Conservation (phyloP, 2,113 vertebrate genomes). For the Todiramphus chloris region DNA sequence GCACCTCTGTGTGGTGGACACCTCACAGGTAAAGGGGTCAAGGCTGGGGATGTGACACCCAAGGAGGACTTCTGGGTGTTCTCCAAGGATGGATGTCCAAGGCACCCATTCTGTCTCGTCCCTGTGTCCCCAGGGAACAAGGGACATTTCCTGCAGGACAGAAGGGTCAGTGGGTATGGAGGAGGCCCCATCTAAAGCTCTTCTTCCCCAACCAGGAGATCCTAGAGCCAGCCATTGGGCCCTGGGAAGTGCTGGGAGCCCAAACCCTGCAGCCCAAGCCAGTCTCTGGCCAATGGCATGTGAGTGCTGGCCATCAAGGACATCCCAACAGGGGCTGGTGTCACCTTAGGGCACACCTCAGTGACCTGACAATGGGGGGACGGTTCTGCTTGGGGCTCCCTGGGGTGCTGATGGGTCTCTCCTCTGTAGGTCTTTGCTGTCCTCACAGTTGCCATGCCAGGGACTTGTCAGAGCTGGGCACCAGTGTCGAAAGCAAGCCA, state of each 20-base stretch:
- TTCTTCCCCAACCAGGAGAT: background rate
- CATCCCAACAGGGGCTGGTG: background rate
- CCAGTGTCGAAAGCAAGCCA: slow-evolving; percentile 77
- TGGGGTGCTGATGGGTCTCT: background rate
- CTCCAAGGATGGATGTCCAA: background rate
- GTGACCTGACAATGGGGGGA: background rate
- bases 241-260: background rate
- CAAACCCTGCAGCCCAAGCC: slow-evolving; percentile 14
- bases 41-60: background rate
- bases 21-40: accelerated
- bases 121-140: background rate
- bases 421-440: slow-evolving; percentile 48
- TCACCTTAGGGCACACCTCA: background rate
- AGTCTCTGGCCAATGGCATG: slow-evolving; percentile 62
- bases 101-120: background rate
- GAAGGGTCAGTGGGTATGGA: background rate
- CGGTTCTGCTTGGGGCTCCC: background rate
- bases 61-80: background rate
- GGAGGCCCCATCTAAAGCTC: too few relatives aligned
- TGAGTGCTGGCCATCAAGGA: background rate
- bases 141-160: background rate
- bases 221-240: accelerated
- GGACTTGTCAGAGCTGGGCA: slow-evolving; percentile 76
- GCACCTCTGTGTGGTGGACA: background rate
- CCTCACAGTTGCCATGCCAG: slow-evolving; percentile 65